Conservation (phyloP, 1,140 invertebrate genomes). For the Triops cancriformis region DNA sequence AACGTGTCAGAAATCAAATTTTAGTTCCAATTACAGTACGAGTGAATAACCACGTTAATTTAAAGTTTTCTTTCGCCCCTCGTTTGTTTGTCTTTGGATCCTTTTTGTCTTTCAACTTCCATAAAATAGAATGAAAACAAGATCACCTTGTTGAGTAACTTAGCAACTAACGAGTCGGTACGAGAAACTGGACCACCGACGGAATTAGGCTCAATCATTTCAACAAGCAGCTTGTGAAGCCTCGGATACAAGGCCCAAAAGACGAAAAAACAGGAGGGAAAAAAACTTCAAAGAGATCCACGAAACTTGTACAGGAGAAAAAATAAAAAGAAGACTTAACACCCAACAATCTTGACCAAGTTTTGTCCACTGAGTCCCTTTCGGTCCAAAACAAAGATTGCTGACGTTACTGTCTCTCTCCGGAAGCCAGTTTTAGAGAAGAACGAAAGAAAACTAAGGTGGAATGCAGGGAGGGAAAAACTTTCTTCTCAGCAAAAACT, state of each 20-base stretch:
- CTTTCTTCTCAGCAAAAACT: background rate
- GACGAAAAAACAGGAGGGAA: background rate
- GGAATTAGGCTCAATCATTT: background rate
- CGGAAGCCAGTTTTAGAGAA: background rate
- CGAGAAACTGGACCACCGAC: background rate
- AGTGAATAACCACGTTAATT: too few species aligned
- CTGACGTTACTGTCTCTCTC: background rate
- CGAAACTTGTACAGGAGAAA: background rate
- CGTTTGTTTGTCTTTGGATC: too few species aligned
- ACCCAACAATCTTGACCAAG: constrained; percentile 1
- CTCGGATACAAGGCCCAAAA: background rate
- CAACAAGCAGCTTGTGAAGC: background rate
- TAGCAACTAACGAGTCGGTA: background rate
- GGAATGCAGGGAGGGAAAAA: background rate
- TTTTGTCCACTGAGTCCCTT: background rate
- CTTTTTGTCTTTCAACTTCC: too few species aligned
- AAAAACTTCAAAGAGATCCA: background rate
- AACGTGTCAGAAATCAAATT: too few species aligned
- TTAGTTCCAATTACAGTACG: too few species aligned
- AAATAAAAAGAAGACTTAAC: background rate
- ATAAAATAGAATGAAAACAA: too few species aligned
- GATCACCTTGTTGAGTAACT: background rate
- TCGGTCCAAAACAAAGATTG: background rate
- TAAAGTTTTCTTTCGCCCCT: too few species aligned
- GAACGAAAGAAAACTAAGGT: background rate